phyloP scores from a whole-genome alignment of 2,888 invertebrate species.

The Panorpa germanica region DNA sequence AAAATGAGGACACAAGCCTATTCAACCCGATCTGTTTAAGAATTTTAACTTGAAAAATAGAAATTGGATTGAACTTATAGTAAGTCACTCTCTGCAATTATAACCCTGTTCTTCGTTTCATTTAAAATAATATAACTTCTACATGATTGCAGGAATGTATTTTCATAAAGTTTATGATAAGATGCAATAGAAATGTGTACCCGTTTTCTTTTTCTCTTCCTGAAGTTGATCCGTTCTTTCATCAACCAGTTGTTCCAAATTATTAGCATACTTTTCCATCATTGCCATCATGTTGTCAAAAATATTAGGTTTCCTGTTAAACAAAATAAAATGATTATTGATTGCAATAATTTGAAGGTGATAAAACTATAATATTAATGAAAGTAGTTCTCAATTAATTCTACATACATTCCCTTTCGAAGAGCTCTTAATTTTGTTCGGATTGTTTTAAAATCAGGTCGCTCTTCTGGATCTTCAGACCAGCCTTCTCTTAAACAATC shows the following conservation, averaged over 20 bases:
- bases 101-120: too few species aligned
- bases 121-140: too few species aligned
- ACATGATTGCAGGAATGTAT: too few species aligned
- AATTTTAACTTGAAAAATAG: too few species aligned
- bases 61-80: too few species aligned
- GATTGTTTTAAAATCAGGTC: conserved; percentile 75
- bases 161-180: too few species aligned
- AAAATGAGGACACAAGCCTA: too few species aligned
- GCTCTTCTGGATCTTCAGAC: conserved; percentile 55
- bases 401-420: conserved; percentile 70
- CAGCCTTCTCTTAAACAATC: conserved; percentile 78
- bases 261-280: conserved; percentile 95
- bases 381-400: conserved; percentile 9
- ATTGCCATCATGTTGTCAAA: conserved; percentile 97
- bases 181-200: too few species aligned
- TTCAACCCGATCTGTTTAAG: too few species aligned
- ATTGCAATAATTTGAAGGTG: conserved; percentile 2
- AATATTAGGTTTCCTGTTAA: conserved; percentile 73
- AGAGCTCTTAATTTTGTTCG: conserved; percentile 61
- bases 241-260: conserved; percentile 82
- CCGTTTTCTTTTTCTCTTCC: conserved; percentile 93
- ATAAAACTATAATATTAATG: conserved; percentile 1
- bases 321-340: conserved; percentile 4
- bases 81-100: too few species aligned
- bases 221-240: conserved; percentile 84